Evolutionary conservation across 2,888 invertebrate genomes (phyloP).

Genomic region (Pegoplata infirma): DNA sequence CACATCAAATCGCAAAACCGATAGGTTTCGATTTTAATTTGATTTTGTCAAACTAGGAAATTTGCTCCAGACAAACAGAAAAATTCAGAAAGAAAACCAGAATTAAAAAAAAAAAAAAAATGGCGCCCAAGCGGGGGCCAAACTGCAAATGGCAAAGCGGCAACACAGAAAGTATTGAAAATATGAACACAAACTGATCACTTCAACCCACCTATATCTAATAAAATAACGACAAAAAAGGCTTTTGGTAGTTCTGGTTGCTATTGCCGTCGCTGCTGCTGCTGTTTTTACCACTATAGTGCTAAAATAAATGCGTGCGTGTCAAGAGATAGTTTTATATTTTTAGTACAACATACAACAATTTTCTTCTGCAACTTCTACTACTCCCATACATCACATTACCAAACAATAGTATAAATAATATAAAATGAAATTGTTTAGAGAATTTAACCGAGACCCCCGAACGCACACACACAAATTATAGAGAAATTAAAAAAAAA

Average conservation of each 20-base stretch:
- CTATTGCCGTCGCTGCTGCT: background rate
- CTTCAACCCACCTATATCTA: background rate
- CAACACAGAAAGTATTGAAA: too few species aligned
- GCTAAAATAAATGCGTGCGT: slow-evolving; percentile 65
- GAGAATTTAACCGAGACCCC: slow-evolving; percentile 40
- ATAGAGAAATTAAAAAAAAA: slow-evolving; percentile 51
- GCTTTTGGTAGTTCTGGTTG: slow-evolving; percentile 23
- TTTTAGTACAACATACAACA: background rate
- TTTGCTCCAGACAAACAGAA: too few species aligned
- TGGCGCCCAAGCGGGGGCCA: too few species aligned
- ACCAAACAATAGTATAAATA: slow-evolving; percentile 10
- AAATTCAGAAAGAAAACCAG: too few species aligned
- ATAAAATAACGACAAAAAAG: slow-evolving; percentile 12
- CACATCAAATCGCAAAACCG: too few species aligned
- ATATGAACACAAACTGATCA: too few species aligned
- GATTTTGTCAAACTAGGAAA: too few species aligned
- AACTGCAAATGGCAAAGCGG: too few species aligned
- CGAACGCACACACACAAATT: slow-evolving; percentile 33
- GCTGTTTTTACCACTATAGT: slow-evolving; percentile 17
- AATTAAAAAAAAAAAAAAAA: too few species aligned
- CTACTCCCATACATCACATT: background rate
- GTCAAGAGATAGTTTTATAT: slow-evolving; percentile 64
- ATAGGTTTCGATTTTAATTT: too few species aligned
- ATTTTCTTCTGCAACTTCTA: background rate
- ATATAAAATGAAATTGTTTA: slow-evolving; percentile 45